phyloP scores from a whole-genome alignment of 2,888 invertebrate species.

The Nycteola revayana region DNA sequence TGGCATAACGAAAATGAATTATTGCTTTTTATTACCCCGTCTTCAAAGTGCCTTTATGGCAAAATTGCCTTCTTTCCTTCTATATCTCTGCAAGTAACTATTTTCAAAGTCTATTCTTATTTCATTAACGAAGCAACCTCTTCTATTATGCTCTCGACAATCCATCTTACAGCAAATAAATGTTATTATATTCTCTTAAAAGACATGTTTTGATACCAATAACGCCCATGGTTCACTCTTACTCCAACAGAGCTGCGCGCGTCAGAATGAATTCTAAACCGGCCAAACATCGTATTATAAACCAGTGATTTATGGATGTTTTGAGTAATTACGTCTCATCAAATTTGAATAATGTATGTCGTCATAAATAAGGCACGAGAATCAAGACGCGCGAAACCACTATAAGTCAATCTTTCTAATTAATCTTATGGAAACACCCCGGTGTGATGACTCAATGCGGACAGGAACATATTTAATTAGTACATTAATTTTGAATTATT shows the following conservation, averaged over 20 bases:
- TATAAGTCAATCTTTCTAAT: constrained; percentile 75
- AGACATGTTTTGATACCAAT: constrained; percentile 57
- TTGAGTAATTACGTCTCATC: constrained; percentile 80
- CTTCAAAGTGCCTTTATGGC: constrained; percentile 50
- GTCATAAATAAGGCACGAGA: constrained; percentile 67
- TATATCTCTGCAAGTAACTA: constrained; percentile 42
- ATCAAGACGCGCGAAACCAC: constrained; percentile 62
- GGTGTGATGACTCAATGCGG: constrained; percentile 71
- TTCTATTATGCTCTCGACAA: constrained; percentile 40
- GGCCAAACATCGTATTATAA: constrained; percentile 65
- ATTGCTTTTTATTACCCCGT: constrained; percentile 68
- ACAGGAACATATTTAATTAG: constrained; percentile 77
- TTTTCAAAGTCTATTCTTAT: constrained; percentile 32
- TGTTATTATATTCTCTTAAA: constrained; percentile 62
- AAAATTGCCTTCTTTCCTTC: constrained; percentile 47
- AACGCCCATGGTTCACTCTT: constrained; percentile 67
- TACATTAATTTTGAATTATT: constrained; percentile 76
- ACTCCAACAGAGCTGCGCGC: constrained; percentile 44
- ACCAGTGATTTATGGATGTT: constrained; percentile 75
- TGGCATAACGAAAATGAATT: constrained; percentile 81
- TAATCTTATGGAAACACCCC: constrained; percentile 68
- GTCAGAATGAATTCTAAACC: constrained; percentile 59
- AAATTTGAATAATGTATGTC: constrained; percentile 78
- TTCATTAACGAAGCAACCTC: constrained; percentile 36
- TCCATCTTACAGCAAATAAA: constrained; percentile 48